These are phyloP conservation scores for Sipha flava DNA, from an alignment of 1,140 invertebrate genomes.

Conservation along the genomic window DNA sequence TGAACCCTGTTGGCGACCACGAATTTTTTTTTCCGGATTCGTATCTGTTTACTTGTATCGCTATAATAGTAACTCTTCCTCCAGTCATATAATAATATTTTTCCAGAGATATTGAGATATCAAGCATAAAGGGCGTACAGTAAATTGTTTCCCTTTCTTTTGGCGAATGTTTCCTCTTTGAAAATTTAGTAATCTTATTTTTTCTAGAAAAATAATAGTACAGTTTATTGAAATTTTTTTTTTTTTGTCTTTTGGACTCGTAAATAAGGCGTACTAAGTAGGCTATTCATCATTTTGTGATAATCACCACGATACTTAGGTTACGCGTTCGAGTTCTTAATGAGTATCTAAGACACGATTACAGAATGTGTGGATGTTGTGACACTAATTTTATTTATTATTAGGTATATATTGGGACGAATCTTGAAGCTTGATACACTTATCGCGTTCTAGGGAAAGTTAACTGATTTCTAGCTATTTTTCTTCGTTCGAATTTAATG, in stretches of 20 bases:
- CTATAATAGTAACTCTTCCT: not conserved
- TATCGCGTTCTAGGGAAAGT: conserved; percentile 16
- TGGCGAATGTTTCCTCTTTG: conserved; percentile 9
- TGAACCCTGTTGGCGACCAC: conserved; percentile 18
- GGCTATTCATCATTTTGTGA: conserved; percentile 14
- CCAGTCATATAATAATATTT: not conserved
- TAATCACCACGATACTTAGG: conserved; percentile 18
- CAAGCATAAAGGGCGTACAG: not conserved
- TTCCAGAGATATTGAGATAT: not conserved
- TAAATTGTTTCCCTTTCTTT: not conserved
- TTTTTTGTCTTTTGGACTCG: not conserved
- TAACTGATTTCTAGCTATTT: conserved; percentile 2
- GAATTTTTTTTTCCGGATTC: not conserved
- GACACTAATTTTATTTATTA: conserved; percentile 30
- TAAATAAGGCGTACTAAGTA: conserved; percentile 8
- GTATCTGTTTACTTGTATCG: not conserved
- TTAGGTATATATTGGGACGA: not conserved
- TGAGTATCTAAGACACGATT: conserved; percentile 17
- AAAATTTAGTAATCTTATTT: not conserved
- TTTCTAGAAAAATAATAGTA: not conserved
- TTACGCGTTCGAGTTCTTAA: conserved; percentile 6
- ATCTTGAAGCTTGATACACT: not conserved
- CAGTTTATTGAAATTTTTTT: not conserved
- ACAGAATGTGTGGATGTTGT: conserved; percentile 12
- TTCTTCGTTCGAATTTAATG: not conserved